Evolutionary conservation across 35 echinoderm and acorn worm species (phyloP).

Genomic region (Strongylocentrotus purpuratus): DNA sequence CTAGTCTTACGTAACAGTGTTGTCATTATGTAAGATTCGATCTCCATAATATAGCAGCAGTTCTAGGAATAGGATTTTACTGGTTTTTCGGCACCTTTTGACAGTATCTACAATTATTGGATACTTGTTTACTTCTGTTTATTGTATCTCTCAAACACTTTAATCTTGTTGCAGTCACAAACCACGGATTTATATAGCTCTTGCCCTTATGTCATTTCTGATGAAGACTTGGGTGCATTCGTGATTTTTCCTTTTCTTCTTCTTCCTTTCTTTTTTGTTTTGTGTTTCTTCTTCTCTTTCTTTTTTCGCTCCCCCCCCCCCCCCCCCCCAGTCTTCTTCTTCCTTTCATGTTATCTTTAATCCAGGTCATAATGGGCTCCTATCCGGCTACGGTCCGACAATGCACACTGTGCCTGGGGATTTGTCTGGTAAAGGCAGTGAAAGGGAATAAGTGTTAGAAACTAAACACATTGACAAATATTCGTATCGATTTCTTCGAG

Average conservation of each 20-base stretch:
- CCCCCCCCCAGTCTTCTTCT: background rate
- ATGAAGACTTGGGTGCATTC: too few relatives aligned
- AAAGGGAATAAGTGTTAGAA: too few relatives aligned
- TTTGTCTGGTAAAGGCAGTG: too few relatives aligned
- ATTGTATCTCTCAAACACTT: background rate
- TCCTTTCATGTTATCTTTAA: background rate
- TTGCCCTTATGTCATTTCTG: too few relatives aligned
- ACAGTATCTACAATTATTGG: background rate
- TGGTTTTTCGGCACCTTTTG: background rate
- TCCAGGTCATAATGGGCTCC: too few relatives aligned
- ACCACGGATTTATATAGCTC: too few relatives aligned
- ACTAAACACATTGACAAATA: too few relatives aligned
- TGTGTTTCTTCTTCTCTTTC: background rate
- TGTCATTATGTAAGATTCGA: too few relatives aligned
- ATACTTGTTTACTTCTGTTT: background rate
- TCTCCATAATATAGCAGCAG: background rate
- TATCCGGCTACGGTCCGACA: too few relatives aligned
- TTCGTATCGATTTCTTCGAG: too few relatives aligned
- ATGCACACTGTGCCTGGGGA: too few relatives aligned
- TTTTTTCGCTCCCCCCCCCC: background rate
- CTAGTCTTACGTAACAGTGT: too few relatives aligned
- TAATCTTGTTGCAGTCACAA: background rate
- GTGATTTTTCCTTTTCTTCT: background rate
- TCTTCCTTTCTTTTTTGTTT: background rate
- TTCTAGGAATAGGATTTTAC: background rate